Evolutionary conservation across 2,797 vertebrate genomes (phyloP), one percentile per base, ranked within the genome.

Genomic region (Molossus molossus): DNA sequence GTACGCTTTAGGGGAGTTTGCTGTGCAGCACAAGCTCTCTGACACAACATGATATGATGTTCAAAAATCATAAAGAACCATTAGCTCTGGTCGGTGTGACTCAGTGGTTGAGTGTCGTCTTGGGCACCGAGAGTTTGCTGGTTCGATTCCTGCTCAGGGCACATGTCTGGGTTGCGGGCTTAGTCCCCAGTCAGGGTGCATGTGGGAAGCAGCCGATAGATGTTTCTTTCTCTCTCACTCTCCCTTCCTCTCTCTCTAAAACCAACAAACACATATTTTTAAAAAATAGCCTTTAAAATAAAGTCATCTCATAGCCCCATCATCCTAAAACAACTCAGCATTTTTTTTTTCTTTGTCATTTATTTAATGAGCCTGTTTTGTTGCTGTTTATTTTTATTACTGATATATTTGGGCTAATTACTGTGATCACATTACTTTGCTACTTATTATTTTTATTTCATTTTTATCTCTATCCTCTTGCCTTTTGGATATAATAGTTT

Each of bases 41-140:
- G 65, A 77, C 55, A 64, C 6, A 62, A 62, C 5, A n/a, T 40
- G 65, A 37, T 33, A 14, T 86, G 45, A 53, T 72, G 11, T 62
- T 83, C 85, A 15, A 87, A 89, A 93, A 80, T 33, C 55, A 87
- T 50, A 23, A 95, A 88, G 45, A 62, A 5, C 40, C 40, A 6
- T 45, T 45, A 45, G 40, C 40, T 6, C 40, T 45, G 40, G 40
- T 45, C 40, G 40, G 40, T 45, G 40, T 45, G 40, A 45, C 40
- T 45, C 40, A 45, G 40, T 45, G 40, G 6, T 45, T 45, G 40
- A 45, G 40, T 6, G 40, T 45, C 40, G 40, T 45, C 40, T 45
- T 6, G 40, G 6, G 40, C 40, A 45, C 40, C 40, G 40, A 45
- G 40, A 45, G 40, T 45, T 45, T 45, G 40, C 40, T 45, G 40